These are phyloP conservation scores for Montipora cactus DNA, from an alignment of 64 coral and sea anemone species.

Conservation along the genomic window DNA sequence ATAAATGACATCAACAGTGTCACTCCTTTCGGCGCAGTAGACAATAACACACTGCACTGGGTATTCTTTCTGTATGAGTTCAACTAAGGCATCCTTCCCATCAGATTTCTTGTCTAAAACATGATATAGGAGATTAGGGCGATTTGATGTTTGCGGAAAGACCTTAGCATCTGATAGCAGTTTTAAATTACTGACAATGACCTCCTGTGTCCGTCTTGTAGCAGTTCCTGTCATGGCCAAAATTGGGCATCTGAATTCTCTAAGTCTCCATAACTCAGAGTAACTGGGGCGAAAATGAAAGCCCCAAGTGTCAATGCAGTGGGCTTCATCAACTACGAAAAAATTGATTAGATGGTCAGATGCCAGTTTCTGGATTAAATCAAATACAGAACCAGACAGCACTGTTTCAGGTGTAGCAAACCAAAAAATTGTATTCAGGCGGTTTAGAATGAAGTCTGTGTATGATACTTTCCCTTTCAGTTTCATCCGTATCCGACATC, in stretches of 20 bases:
- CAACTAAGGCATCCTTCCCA: neutral
- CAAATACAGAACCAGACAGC: neutral
- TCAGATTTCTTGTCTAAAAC: neutral
- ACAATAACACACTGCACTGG: neutral
- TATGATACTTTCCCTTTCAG: neutral
- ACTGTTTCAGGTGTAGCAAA: constrained; percentile 40
- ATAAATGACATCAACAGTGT: no score
- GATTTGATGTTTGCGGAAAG: no score
- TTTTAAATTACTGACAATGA: neutral
- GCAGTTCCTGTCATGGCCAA: constrained; percentile 64
- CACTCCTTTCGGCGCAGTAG: neutral
- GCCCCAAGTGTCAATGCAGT: constrained; percentile 68
- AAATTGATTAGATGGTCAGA: neutral
- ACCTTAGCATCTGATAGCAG: neutral
- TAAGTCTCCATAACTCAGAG: constrained; percentile 23
- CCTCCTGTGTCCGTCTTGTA: constrained; percentile 5
- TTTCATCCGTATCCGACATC: neutral
- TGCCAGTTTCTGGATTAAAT: neutral
- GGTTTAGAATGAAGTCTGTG: constrained; percentile 13
- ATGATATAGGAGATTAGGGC: neutral
- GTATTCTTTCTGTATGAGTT: neutral
- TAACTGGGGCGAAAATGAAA: constrained; percentile 51
- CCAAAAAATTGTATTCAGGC: constrained; percentile 24
- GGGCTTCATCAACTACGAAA: constrained; percentile 54
- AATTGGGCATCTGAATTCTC: constrained; percentile 31